Base-by-base conservation (phyloP, 2,113 vertebrate genomes). In the Prietella phreatophila region DNA sequence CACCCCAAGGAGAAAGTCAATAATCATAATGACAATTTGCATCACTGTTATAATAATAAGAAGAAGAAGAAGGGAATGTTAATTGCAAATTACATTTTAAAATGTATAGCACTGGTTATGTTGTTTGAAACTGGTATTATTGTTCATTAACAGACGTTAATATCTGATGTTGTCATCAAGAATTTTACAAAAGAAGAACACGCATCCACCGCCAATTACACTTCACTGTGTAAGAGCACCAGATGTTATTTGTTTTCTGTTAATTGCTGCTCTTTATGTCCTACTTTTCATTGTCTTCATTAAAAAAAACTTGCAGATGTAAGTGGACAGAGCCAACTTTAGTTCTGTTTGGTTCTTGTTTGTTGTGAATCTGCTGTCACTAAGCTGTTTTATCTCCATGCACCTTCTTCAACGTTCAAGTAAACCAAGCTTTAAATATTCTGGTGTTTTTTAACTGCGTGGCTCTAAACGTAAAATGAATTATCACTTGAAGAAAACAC, bases 401-500 rank as follows among this genome's bases (percentile, higher is more conserved):
- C 56, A 82, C 80, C 80, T 82, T 82, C 30, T 82, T 60, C 20
- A 60, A 7, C 53, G 27, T 42, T 82, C 11, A 15, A 82, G 80
- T 82, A 61, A 61, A 42, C 11, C 33, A 42, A 61, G 36, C 80
- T 27, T 61, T 39, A 42, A 25, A 11, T 25, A 55, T n/a, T 42
- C 13, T 61, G 80, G 33, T 39, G 33, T 61, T 27, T 82, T 81
- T 82, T 17, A 50, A 2, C 22, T 36, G 53, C 17, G 3, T 10
- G 17, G 17, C 15, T 22, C 8, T 81, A 36, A 58, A 30, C 17
- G 36, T 58, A 9, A 19, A 36, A 58, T 22, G 36, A 50, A 58
- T 81, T 20, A 58, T 36, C 13, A 36, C 15, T 56, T 80, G 50
- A 55, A 20, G 15, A 30, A 55, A 30, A 80, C 25, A 53, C 25